A percentile compares a stretch with the other conserved stretches of the same genome.
phyloP scores from a whole-genome alignment of 2,797 vertebrate species.

The Rhinophrynus dorsalis region DNA sequence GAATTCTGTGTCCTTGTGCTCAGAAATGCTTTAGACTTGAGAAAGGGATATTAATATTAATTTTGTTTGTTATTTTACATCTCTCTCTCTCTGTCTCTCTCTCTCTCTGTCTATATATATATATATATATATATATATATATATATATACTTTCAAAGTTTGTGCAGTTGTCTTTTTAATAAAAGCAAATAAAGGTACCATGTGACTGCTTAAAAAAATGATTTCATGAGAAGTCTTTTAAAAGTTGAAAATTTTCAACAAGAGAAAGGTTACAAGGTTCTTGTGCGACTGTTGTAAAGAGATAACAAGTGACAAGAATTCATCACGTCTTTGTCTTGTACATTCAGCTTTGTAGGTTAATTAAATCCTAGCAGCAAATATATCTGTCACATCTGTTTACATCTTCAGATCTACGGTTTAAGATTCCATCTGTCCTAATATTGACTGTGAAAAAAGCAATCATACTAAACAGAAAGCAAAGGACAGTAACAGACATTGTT shows the following conservation, averaged over 20 bases:
- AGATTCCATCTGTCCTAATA: constrained; percentile 29
- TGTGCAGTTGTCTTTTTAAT: constrained; percentile 8
- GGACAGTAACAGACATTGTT: too few species aligned
- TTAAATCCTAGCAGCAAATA: constrained; percentile 36
- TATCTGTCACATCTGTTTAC: constrained; percentile 44
- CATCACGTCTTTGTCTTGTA: constrained; percentile 31
- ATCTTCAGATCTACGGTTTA: constrained; percentile 6
- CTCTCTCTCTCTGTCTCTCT: too few species aligned
- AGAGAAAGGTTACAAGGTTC: constrained; percentile 25
- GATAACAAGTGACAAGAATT: constrained; percentile 26
- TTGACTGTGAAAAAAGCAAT: constrained; percentile 35
- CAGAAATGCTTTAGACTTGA: too few species aligned
- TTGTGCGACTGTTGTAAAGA: constrained; percentile 18
- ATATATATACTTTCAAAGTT: too few species aligned
- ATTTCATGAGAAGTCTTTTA: too few species aligned
- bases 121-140: too few species aligned
- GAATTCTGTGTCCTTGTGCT: too few species aligned
- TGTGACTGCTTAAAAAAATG: too few species aligned
- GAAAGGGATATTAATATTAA: too few species aligned
- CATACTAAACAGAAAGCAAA: neutral
- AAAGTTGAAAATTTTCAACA: too few species aligned
- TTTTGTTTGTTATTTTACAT: too few species aligned
- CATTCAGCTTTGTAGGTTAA: constrained; percentile 38
- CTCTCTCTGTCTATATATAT: too few species aligned
- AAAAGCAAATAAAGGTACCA: neutral